phyloP scores from a whole-genome alignment of 1,140 invertebrate species.

The Orius insidiosus region DNA sequence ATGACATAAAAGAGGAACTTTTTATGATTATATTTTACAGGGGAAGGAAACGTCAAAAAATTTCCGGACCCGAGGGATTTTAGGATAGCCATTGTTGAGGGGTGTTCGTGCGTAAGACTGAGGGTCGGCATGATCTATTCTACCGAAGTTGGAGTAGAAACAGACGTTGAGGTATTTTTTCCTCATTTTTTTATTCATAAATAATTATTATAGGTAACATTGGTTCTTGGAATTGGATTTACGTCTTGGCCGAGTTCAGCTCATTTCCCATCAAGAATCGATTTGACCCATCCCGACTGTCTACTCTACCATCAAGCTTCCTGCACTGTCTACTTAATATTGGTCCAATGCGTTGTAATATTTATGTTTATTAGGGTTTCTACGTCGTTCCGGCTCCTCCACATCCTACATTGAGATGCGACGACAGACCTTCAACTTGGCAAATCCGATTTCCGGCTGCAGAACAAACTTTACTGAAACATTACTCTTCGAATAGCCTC shows the following conservation, averaged over 20 bases:
- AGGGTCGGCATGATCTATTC: slow-evolving; percentile 30
- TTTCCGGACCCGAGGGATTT: slow-evolving; percentile 36
- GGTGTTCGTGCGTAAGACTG: slow-evolving; percentile 32
- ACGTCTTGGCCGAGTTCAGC: slow-evolving; percentile 35
- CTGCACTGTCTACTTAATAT: slow-evolving; percentile 29
- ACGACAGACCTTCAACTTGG: slow-evolving; percentile 41
- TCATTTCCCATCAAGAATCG: slow-evolving; percentile 36
- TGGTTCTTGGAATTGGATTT: slow-evolving; percentile 36
- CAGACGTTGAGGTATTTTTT: slow-evolving; percentile 21
- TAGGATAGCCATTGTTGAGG: slow-evolving; percentile 45
- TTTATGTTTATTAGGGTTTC: slow-evolving; percentile 43
- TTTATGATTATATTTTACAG: slow-evolving; percentile 16
- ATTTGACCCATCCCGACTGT: slow-evolving; percentile 40
- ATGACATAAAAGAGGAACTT: too few relatives aligned
- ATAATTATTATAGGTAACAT: too few relatives aligned
- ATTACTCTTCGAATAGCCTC: slow-evolving; percentile 31
- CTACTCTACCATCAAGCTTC: slow-evolving; percentile 40
- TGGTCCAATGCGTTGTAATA: neutral
- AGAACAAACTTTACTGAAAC: slow-evolving; percentile 29
- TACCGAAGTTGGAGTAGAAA: slow-evolving; percentile 25
- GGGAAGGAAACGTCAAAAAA: slow-evolving; percentile 25
- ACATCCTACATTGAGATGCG: slow-evolving; percentile 31
- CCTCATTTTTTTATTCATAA: too few relatives aligned
- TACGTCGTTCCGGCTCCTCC: slow-evolving; percentile 40
- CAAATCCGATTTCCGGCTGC: slow-evolving; percentile 40